These are phyloP conservation scores for Petaurus breviceps DNA, from an alignment of 2,113 vertebrate genomes.

Conservation along the genomic window DNA sequence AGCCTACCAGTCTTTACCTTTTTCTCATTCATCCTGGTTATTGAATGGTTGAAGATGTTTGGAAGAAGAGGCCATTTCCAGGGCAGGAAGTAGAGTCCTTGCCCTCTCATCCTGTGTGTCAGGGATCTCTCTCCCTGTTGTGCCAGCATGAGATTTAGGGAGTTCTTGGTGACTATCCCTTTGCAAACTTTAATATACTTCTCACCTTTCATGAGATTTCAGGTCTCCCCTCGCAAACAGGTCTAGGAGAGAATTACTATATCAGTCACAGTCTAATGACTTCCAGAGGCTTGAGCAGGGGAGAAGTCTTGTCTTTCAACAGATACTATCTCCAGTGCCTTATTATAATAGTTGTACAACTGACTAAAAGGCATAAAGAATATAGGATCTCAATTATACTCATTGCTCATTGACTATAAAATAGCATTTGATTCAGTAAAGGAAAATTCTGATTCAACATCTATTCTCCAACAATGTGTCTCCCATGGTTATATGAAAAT, in stretches of 20 bases:
- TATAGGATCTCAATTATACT: background rate
- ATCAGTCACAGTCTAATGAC: background rate
- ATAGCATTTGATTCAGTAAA: background rate
- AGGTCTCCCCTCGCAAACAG: background rate
- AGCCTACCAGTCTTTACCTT: background rate
- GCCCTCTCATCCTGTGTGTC: background rate
- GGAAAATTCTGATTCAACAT: background rate
- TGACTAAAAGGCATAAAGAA: background rate
- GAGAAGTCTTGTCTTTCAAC: background rate
- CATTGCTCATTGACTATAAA: background rate
- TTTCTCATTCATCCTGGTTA: background rate
- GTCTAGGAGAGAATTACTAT: background rate
- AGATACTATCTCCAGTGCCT: background rate
- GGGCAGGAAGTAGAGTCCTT: background rate
- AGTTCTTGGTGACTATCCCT: background rate
- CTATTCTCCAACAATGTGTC: background rate
- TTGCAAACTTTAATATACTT: background rate
- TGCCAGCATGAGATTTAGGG: background rate
- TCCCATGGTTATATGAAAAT: background rate
- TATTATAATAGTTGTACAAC: background rate
- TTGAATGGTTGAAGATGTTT: background rate
- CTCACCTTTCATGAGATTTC: background rate
- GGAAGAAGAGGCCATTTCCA: background rate
- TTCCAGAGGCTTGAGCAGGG: background rate
- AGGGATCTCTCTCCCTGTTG: background rate